Evolutionary conservation across 2,797 vertebrate species (phyloP).

Genomic region (Leptoclinus maculatus): DNA sequence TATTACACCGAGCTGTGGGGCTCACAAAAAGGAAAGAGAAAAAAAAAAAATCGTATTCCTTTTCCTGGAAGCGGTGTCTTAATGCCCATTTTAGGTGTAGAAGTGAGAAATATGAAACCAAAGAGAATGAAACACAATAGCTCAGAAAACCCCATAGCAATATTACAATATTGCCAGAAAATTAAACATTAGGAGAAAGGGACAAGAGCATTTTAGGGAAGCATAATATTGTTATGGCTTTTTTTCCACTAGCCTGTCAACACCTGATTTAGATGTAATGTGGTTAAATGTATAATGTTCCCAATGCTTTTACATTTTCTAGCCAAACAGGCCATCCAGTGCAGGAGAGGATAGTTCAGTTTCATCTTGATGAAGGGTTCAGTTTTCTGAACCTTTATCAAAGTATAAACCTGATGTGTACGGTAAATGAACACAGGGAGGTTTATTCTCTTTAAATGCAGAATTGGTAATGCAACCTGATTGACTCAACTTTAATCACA

Average conservation of each 20-base stretch:
- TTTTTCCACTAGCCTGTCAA: slow-evolving; percentile 76
- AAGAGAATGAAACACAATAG: slow-evolving; percentile 83
- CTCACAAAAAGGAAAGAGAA: slow-evolving; percentile 74
- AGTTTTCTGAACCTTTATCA: slow-evolving; percentile 57
- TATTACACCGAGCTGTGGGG: slow-evolving; percentile 85
- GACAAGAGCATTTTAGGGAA: slow-evolving; percentile 80
- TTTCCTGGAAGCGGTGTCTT: slow-evolving; percentile 87
- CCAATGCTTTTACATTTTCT: slow-evolving; percentile 72
- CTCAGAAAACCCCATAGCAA: slow-evolving; percentile 80
- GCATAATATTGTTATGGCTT: slow-evolving; percentile 79
- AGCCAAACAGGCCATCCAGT: slow-evolving; percentile 47
- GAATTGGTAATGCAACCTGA: slow-evolving; percentile 13
- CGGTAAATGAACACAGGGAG: slow-evolving; percentile 36
- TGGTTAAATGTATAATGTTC: slow-evolving; percentile 83
- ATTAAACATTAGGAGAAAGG: slow-evolving; percentile 86
- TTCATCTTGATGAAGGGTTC: slow-evolving; percentile 49
- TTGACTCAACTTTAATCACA: not conserved
- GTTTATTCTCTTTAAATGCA: slow-evolving; percentile 29
- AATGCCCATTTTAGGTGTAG: slow-evolving; percentile 88
- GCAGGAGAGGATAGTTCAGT: slow-evolving; percentile 58
- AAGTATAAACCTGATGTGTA: slow-evolving; percentile 45
- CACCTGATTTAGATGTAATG: slow-evolving; percentile 85
- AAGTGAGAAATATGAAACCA: slow-evolving; percentile 87
- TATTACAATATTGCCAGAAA: slow-evolving; percentile 86
- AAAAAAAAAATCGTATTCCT: slow-evolving; percentile 69